These are phyloP conservation scores for Greenwoodochromis staneri DNA, from an alignment of 2,113 vertebrate genomes.

Conservation along the genomic window DNA sequence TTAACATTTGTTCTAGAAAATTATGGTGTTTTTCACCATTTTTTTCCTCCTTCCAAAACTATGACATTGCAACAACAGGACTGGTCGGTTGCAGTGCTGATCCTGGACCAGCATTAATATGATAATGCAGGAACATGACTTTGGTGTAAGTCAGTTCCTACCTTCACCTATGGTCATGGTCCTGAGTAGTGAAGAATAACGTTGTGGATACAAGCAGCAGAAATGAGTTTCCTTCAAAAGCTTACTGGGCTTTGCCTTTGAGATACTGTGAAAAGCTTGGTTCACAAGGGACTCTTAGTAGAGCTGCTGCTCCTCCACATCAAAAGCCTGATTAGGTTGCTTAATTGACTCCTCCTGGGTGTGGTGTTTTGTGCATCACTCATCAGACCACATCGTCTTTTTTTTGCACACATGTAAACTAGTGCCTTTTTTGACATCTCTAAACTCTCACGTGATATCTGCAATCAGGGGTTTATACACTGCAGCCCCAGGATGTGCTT, in stretches of 20 bases:
- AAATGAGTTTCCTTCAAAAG: neutral
- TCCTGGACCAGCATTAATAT: neutral
- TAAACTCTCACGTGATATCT: neutral
- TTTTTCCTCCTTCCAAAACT: neutral
- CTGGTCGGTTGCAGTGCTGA: neutral
- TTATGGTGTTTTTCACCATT: neutral
- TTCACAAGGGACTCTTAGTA: neutral
- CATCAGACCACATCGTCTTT: neutral
- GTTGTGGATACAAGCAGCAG: neutral
- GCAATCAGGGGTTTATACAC: neutral
- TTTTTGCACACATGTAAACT: neutral
- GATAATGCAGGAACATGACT: neutral
- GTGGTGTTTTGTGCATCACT: neutral
- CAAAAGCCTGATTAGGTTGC: neutral
- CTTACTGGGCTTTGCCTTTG: neutral
- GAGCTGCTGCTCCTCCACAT: neutral
- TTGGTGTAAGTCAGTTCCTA: neutral
- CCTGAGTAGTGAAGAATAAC: neutral
- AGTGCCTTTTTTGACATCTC: neutral
- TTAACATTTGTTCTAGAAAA: neutral
- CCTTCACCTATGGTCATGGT: neutral
- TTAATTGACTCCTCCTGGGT: neutral
- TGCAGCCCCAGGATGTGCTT: neutral
- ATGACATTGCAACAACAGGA: neutral
- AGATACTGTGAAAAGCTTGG: neutral